A percentile compares a stretch with the other conserved stretches of the same genome.
phyloP scores from a whole-genome alignment of 2,888 invertebrate genomes.

The Meliscaeva auricollis region DNA sequence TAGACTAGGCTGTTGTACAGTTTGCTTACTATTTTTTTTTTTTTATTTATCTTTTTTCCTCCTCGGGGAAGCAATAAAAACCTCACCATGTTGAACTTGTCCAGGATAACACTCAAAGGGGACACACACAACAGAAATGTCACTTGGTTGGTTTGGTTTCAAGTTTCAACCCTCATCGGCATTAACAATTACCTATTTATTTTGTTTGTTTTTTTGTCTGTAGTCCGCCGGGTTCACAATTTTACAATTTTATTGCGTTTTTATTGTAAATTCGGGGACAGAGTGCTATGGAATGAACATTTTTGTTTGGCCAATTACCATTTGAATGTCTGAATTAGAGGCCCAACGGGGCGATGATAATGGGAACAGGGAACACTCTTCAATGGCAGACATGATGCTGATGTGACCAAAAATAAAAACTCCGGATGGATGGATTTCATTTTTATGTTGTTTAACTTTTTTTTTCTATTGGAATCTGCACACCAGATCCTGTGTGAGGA shows the following conservation, averaged over 20 bases:
- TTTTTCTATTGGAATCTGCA: background rate
- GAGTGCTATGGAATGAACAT: background rate
- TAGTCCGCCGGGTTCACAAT: background rate
- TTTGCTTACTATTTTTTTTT: background rate
- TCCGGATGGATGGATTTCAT: background rate
- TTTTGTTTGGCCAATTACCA: constrained; percentile 28
- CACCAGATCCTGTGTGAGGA: too few species aligned
- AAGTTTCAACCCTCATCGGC: constrained; percentile 9
- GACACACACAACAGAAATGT: background rate
- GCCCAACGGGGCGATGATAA: background rate
- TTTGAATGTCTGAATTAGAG: constrained; percentile 4
- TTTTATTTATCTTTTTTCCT: background rate
- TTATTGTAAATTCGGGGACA: constrained; percentile 7
- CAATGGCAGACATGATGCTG: too few species aligned
- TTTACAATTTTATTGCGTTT: constrained; percentile 28
- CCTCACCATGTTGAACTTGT: constrained; percentile 30
- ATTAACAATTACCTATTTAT: constrained; percentile 20
- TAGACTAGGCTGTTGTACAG: constrained; percentile 14
- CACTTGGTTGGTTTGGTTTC: constrained; percentile 3
- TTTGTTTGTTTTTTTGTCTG: background rate
- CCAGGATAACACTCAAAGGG: background rate
- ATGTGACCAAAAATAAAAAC: background rate
- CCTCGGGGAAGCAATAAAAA: constrained; percentile 25
- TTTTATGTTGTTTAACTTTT: constrained; percentile 2
- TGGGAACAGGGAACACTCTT: background rate